phyloP scores from a whole-genome alignment of 1,140 invertebrate genomes.

The Leptestheria dahalacensis region DNA sequence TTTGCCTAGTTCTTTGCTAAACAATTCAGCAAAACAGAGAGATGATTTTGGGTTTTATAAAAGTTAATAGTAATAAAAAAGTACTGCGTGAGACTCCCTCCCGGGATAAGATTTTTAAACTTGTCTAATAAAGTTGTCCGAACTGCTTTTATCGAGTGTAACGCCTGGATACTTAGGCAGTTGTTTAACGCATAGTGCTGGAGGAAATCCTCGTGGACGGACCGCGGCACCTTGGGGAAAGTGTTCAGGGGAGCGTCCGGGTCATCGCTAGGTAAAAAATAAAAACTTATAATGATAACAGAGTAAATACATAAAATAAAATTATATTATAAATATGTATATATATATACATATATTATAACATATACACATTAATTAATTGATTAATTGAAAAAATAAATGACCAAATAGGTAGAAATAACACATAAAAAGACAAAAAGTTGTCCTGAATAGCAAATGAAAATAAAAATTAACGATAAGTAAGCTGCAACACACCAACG shows the following conservation, averaged over 20 bases:
- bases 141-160: neutral
- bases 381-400: neutral
- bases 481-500: too few relatives aligned
- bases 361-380: too few relatives aligned
- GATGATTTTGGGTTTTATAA: too few relatives aligned
- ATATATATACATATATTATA: too few relatives aligned
- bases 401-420: too few relatives aligned
- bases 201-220: neutral
- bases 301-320: neutral
- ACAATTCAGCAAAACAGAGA: too few relatives aligned
- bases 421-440: too few relatives aligned
- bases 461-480: too few relatives aligned
- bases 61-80: neutral
- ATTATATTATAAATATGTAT: neutral
- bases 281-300: too few relatives aligned
- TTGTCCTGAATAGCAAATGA: too few relatives aligned
- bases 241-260: neutral
- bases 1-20: neutral
- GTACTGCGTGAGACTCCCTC: neutral
- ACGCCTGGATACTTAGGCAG: neutral
- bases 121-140: neutral
- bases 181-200: constrained; percentile 3
- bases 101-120: neutral
- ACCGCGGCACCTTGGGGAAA: neutral
- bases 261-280: neutral